phyloP scores from a whole-genome alignment of 2,888 invertebrate genomes.

The Dolichomitus sp. region DNA sequence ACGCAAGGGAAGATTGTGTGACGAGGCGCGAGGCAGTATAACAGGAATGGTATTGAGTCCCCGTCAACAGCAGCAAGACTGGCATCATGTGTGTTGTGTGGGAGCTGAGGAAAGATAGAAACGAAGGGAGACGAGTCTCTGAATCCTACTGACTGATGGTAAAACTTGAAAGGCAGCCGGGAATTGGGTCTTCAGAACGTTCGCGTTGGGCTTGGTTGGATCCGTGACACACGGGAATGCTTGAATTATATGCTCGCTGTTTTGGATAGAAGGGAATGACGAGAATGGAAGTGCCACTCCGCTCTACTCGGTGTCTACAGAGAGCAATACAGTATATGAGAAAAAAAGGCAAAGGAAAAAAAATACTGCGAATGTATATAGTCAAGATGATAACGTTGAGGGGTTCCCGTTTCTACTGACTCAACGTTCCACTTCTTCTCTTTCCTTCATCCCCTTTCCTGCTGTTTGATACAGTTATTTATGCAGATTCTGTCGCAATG shows the following conservation, averaged over 20 bases:
- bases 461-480: slow-evolving; percentile 1
- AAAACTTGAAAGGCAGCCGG: slow-evolving; percentile 75
- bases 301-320: slow-evolving; percentile 66
- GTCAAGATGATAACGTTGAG: slow-evolving; percentile 21
- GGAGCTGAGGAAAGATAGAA: slow-evolving; percentile 54
- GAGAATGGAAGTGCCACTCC: slow-evolving; percentile 43
- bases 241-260: slow-evolving; percentile 53
- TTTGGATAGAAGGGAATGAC: slow-evolving; percentile 60
- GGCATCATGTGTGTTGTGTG: slow-evolving; percentile 41
- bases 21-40: slow-evolving; percentile 47
- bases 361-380: slow-evolving; percentile 59
- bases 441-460: slow-evolving; percentile 3
- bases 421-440: slow-evolving; percentile 37
- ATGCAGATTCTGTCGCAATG: slow-evolving; percentile 12
- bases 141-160: slow-evolving; percentile 76
- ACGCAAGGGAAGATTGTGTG: slow-evolving; percentile 70
- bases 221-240: slow-evolving; percentile 59
- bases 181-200: slow-evolving; percentile 75
- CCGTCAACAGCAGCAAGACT: slow-evolving; percentile 71
- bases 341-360: slow-evolving; percentile 66
- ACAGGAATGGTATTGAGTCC: slow-evolving; percentile 70
- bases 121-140: slow-evolving; percentile 62
- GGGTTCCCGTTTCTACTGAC: slow-evolving; percentile 28
- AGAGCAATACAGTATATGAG: slow-evolving; percentile 73
- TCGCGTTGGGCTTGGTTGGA: slow-evolving; percentile 53